Evolutionary conservation across 2,113 vertebrate genomes (phyloP).

Genomic region (Ceuthmochares aereus): DNA sequence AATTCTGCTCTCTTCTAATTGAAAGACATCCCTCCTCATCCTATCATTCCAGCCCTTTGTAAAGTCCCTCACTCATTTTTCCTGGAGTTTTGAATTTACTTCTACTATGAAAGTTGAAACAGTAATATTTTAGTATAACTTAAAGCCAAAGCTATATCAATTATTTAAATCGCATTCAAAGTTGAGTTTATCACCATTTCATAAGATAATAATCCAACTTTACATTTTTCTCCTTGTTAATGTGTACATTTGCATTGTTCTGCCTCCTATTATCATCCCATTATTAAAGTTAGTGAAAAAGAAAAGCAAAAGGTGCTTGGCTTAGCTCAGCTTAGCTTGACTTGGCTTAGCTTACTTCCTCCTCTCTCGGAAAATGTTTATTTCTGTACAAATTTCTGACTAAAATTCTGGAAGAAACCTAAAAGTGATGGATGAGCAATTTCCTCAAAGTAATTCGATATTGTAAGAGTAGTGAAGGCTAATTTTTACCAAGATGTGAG

Average conservation of each 20-base stretch:
- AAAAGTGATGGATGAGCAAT: background rate
- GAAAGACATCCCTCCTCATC: no score
- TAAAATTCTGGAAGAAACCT: background rate
- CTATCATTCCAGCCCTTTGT: no score
- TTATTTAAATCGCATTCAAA: background rate
- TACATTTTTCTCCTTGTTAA: background rate
- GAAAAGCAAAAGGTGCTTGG: background rate
- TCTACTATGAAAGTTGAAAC: background rate
- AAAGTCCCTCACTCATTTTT: no score
- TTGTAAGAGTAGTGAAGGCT: background rate
- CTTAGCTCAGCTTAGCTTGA: background rate
- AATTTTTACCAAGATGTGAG: background rate
- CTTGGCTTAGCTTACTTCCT: background rate
- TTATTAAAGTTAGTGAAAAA: background rate
- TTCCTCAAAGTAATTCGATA: background rate
- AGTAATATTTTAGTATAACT: background rate
- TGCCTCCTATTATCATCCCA: background rate
- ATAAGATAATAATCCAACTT: background rate
- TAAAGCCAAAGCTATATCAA: background rate
- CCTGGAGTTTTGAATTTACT: background rate
- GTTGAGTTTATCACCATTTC: background rate
- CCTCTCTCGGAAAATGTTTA: constrained; percentile 17
- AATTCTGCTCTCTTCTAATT: no score
- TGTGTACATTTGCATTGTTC: background rate
- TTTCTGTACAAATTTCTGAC: constrained; percentile 9